phyloP scores from a whole-genome alignment of 2,113 vertebrate genomes.

The Picathartes gymnocephalus region DNA sequence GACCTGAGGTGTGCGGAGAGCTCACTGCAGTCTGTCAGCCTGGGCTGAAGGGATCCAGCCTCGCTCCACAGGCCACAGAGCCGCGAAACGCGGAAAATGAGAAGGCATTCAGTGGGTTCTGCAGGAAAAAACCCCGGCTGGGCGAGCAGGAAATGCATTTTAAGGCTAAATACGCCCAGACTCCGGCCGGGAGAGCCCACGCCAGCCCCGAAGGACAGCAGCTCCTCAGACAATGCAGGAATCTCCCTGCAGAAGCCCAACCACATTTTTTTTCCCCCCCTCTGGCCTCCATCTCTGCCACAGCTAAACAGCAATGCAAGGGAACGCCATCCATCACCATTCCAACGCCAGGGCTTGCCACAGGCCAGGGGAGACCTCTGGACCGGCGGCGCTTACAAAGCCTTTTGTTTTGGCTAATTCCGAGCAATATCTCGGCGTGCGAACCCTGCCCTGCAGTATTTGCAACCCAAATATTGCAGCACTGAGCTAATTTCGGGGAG shows the following conservation, averaged over 20 bases:
- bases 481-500: constrained; percentile 29
- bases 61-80: neutral
- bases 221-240: neutral
- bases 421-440: neutral
- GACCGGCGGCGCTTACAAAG: neutral
- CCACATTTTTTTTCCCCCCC: neutral
- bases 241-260: constrained; percentile 17
- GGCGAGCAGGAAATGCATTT: neutral
- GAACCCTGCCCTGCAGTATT: constrained; percentile 43
- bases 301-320: neutral
- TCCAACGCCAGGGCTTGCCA: neutral
- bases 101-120: rapidly evolving
- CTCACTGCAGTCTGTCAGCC: neutral
- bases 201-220: neutral
- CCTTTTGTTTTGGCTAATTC: neutral
- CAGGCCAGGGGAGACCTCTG: neutral
- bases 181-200: neutral
- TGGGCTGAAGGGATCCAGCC: neutral
- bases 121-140: neutral
- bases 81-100: neutral
- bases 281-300: constrained; percentile 18
- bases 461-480: constrained; percentile 62
- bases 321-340: neutral
- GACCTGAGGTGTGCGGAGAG: neutral
- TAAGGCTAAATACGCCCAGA: neutral